These are phyloP conservation scores for Plodia interpunctella DNA, from an alignment of 1,140 invertebrate species.

Conservation along the genomic window DNA sequence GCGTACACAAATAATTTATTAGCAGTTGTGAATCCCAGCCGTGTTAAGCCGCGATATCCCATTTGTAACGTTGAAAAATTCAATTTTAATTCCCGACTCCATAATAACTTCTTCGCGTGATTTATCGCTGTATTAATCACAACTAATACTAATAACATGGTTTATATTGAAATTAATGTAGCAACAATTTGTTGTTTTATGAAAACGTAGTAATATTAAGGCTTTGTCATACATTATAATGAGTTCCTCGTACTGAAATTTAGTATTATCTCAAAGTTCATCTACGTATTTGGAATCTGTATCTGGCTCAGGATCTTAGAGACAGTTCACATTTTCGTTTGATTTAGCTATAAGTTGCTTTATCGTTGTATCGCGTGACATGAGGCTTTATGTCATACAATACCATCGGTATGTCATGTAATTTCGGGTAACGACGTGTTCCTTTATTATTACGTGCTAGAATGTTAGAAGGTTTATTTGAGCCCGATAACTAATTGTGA, in stretches of 20 bases:
- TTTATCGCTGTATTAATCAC: slow-evolving; percentile 11
- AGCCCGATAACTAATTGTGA: slow-evolving; percentile 13
- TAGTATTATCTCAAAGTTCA: background rate
- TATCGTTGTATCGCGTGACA: slow-evolving; percentile 65
- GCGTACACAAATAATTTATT: slow-evolving; percentile 4
- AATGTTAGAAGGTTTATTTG: slow-evolving; percentile 18
- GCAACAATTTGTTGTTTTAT: slow-evolving; percentile 10
- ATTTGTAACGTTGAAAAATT: slow-evolving; percentile 11
- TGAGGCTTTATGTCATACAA: slow-evolving; percentile 52
- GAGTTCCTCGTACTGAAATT: background rate
- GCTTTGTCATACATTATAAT: slow-evolving; percentile 6
- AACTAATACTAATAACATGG: slow-evolving; percentile 11
- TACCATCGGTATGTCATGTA: slow-evolving; percentile 65
- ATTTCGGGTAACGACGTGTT: slow-evolving; percentile 70
- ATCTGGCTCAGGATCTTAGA: slow-evolving; percentile 23
- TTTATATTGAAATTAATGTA: slow-evolving; percentile 11
- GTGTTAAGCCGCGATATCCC: slow-evolving; percentile 13
- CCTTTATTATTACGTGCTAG: slow-evolving; percentile 55
- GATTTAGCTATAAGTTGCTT: slow-evolving; percentile 36
- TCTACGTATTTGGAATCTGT: background rate
- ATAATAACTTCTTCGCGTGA: slow-evolving; percentile 6
- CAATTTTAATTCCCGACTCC: slow-evolving; percentile 7
- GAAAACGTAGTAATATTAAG: background rate
- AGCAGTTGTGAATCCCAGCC: slow-evolving; percentile 11
- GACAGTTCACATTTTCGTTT: slow-evolving; percentile 27